Conservation (phyloP, 2,113 vertebrate species). For the Archilochus colubris region DNA sequence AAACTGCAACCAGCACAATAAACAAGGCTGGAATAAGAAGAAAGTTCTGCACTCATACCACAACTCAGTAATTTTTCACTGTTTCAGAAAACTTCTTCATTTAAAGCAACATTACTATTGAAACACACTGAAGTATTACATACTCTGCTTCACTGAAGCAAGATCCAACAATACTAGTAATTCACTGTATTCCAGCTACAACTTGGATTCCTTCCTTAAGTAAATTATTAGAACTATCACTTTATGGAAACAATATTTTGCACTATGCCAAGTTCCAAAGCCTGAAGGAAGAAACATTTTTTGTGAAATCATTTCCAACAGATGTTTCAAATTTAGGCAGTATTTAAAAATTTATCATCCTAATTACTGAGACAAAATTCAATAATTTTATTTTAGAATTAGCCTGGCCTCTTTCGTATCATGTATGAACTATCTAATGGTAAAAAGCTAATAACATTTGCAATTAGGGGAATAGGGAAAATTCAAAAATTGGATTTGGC, state of each 20-base stretch:
- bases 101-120: not conserved
- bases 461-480: not conserved
- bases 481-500: not conserved
- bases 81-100: not conserved
- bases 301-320: not conserved
- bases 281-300: slow-evolving; percentile 13
- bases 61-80: not conserved
- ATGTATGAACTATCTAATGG: not conserved
- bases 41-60: not conserved
- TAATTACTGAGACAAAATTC: not conserved
- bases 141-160: not conserved
- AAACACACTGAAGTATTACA: not conserved
- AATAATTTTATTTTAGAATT: slow-evolving; percentile 14
- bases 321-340: slow-evolving; percentile 31
- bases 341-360: slow-evolving; percentile 50
- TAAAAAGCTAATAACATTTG: not conserved
- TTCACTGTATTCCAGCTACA: not conserved
- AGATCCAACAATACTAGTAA: not conserved
- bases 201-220: slow-evolving; percentile 16
- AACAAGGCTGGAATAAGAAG: not conserved
- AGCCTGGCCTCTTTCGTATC: not conserved
- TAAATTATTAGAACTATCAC: slow-evolving; percentile 26
- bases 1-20: not conserved
- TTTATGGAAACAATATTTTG: slow-evolving; percentile 27
- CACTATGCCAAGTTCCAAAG: not conserved